Evolutionary conservation across 2,888 invertebrate genomes (phyloP).

Genomic region (Mesorhabditis sp.): DNA sequence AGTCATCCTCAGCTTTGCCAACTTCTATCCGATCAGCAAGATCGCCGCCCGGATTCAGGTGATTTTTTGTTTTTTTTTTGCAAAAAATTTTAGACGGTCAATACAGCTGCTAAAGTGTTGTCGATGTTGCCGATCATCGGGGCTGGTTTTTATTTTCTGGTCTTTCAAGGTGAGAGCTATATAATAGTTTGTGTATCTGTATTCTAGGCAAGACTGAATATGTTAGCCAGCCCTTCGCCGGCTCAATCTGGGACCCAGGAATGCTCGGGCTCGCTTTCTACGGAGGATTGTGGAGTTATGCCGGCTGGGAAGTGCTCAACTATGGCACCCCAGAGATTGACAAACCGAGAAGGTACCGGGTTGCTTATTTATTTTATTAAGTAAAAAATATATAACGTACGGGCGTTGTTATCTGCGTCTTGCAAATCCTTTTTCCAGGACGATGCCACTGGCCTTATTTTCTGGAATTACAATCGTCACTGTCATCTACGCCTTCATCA

Average conservation of each 20-base stretch:
- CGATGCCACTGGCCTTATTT: constrained; percentile 43
- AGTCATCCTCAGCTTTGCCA: constrained; percentile 35
- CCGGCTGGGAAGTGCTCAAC: constrained; percentile 51
- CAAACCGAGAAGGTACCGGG: constrained; percentile 29
- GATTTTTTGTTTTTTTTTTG: background rate
- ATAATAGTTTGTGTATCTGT: background rate
- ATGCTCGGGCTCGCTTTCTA: constrained; percentile 34
- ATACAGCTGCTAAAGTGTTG: constrained; percentile 40
- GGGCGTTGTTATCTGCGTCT: background rate
- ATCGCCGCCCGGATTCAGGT: constrained; percentile 40
- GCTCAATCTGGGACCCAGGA: constrained; percentile 27
- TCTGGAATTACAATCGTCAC: constrained; percentile 35
- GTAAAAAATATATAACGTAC: background rate
- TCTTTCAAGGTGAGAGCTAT: constrained; percentile 29
- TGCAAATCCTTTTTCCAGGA: constrained; percentile 20
- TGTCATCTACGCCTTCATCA: constrained; percentile 34
- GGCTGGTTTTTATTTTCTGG: constrained; percentile 36
- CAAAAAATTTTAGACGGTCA: constrained; percentile 16
- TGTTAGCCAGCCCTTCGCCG: constrained; percentile 21
- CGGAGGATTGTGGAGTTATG: constrained; percentile 38
- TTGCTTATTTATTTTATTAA: background rate
- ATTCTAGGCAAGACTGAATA: constrained; percentile 27
- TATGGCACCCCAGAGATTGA: constrained; percentile 49
- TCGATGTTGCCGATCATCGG: constrained; percentile 35
- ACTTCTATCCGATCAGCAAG: constrained; percentile 40